Conservation (phyloP, 1,140 invertebrate genomes). For the Riptortus pedestris region DNA sequence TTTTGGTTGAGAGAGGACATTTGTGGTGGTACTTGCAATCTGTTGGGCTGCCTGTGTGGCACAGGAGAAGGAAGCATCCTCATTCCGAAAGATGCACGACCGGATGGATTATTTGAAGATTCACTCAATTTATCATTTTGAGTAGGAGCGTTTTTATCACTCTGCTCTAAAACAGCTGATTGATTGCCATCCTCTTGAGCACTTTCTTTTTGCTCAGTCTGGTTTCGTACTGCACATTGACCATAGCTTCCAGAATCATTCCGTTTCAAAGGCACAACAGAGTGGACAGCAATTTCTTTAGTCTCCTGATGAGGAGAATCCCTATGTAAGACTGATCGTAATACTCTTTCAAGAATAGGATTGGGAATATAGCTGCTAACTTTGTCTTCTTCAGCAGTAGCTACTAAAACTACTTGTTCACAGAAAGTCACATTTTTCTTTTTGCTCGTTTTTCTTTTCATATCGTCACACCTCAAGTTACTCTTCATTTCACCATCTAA, state of each 20-base stretch:
- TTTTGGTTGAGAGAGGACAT: neutral
- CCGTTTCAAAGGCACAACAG: constrained; percentile 34
- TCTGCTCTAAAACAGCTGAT: neutral
- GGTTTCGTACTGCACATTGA: constrained; percentile 23
- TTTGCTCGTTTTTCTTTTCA: constrained; percentile 46
- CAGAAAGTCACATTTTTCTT: constrained; percentile 92
- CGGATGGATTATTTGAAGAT: neutral
- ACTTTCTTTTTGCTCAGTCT: neutral
- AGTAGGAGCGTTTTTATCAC: neutral
- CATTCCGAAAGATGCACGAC: neutral
- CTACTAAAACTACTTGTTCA: constrained; percentile 82
- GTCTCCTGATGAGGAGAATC: constrained; percentile 30
- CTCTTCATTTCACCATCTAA: constrained; percentile 21
- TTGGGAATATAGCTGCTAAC: constrained; percentile 83
- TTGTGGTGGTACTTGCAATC: constrained; percentile 13
- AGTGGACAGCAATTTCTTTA: constrained; percentile 32
- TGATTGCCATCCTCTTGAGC: constrained; percentile 12
- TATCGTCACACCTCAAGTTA: constrained; percentile 27
- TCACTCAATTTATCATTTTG: neutral
- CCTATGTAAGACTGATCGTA: constrained; percentile 68
- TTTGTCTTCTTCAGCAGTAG: constrained; percentile 81
- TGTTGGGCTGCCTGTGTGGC: constrained; percentile 7
- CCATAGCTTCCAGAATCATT: constrained; percentile 32
- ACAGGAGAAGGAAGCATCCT: constrained; percentile 24
- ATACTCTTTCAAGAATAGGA: constrained; percentile 74